Evolutionary conservation across 2,797 vertebrate species (phyloP), one percentile per base, ranked within the genome.

Genomic region (Gadopsis bispinosus): DNA sequence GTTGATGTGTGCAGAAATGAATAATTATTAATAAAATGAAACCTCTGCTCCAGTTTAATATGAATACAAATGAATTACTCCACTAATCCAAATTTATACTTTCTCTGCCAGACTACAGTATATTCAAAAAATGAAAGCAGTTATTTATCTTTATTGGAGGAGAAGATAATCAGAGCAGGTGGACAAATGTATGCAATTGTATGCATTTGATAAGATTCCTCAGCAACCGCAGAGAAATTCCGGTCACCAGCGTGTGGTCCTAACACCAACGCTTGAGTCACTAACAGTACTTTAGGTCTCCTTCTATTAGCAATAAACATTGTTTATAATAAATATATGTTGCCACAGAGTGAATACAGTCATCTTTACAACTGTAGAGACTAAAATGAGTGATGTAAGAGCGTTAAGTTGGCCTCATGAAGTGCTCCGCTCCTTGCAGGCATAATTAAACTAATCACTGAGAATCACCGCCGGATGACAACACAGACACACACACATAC

Each of bases 361-460:
- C 5, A 16, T 47, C 51, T 66, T 41, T 22, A 56, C 29, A 64
- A 47, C 50, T 62, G 59, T 4, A 73, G 17, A 53, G 64, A 39
- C 47, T 58, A 13, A 75, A 67, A 60, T 67, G 68, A 78, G 69
- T n/a, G 10, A 50, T 54, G 43, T n/a, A 5, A 58, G 7, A 48
- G 64, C 58, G 63, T 66, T 14, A 51, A 26, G 43, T 48, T 35
- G 77, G 65, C 68, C 19, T 62, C 55, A 9, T 76, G 41, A 83
- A 73, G 64, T 17, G 20, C 35, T 75, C 31, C 2, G 9, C 80
- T 88, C 71, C 55, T 78, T 53, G 22, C 61, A 77, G 72, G 50
- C 59, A 37, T 60, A 82, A 84, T 88, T 84, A 86, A 88, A 81
- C 51, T 63, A 84, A 70, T 48, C 50, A 37, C 48, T 50, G 61